Base-by-base conservation (phyloP, 2,797 vertebrate genomes). In the Trachurus trachurus region DNA sequence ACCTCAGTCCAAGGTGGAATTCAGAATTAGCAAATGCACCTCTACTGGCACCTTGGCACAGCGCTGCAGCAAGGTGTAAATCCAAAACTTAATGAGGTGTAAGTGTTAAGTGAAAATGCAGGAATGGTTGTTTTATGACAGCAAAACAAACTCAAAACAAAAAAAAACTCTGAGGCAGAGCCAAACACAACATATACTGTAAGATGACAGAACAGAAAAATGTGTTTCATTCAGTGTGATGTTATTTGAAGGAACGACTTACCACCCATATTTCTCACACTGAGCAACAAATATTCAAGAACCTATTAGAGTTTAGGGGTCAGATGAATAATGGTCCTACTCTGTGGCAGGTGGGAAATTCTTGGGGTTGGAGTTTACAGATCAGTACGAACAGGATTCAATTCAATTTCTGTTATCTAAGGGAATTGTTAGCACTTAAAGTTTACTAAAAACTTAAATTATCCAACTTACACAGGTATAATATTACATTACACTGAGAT, bases 1-100 rank as follows among this genome's bases (percentile, higher is more conserved):
- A 56, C n/a, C 57, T 9, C 17, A 56, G 58, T 80, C 69, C 81
- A 82, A 80, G 81, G 82, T 76, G 68, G 73, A 72, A 81, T 77
- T 82, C 80, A 80, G 40, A 76, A 86, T 87, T 73, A 76, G 74
- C 82, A 83, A 83, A 78, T 4, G 37, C 26, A 74, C 53, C 52
- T 78, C 62, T 44, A 59, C 21, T 26, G 66, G 37, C 56, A 78
- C 56, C 77, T 71, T 79, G 76, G 78, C 37, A 39, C 21, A 22
- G 22, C 22, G 15, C 54, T 66, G 22, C n/a, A 9, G 6, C 1
- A 7, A 62, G 12, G 39, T 60, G 61, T 67, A 40, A 74, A 77
- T 74, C 63, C 63, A 57, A 72, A 71, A 59, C 31, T 16, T 74
- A 70, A 78, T 15, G 54, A 83, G 11, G 50, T 31, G 40, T 21